A percentile compares a stretch with the other conserved stretches of the same genome.
Conservation (phyloP, 2,888 invertebrate species). For the Coenonympha glycerion region DNA sequence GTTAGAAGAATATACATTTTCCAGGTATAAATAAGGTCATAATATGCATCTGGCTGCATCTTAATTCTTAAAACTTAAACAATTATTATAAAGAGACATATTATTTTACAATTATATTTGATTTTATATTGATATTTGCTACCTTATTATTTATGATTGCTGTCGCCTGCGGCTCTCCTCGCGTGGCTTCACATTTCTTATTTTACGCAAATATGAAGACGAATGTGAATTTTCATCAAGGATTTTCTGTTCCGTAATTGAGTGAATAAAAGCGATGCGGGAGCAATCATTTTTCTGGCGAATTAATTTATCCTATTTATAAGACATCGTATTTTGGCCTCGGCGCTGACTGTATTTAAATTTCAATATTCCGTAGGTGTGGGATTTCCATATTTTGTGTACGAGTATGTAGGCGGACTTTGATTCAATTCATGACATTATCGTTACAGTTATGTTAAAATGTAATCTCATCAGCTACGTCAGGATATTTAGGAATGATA, state of each 20-base stretch:
- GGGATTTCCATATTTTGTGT: not conserved
- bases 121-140: not conserved
- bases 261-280: not conserved
- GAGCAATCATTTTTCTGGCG: not conserved
- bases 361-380: not conserved
- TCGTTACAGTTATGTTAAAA: not conserved
- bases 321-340: not conserved
- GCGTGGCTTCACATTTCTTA: not conserved
- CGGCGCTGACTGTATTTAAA: not conserved
- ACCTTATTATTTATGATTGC: not conserved
- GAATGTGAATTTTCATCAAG: not conserved
- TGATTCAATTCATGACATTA: conserved; percentile 1
- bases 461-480: conserved; percentile 7
- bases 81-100: too few species aligned
- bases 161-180: not conserved
- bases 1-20: too few species aligned
- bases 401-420: not conserved
- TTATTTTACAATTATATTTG: too few species aligned
- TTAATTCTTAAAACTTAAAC: too few species aligned
- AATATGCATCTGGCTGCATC: too few species aligned
- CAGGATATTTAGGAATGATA: conserved; percentile 53
- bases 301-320: not conserved
- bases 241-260: conserved; percentile 1
- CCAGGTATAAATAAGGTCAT: too few species aligned
- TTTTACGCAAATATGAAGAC: conserved; percentile 4